phyloP scores from a whole-genome alignment of 1,140 invertebrate genomes.

The Diabrotica virgifera region DNA sequence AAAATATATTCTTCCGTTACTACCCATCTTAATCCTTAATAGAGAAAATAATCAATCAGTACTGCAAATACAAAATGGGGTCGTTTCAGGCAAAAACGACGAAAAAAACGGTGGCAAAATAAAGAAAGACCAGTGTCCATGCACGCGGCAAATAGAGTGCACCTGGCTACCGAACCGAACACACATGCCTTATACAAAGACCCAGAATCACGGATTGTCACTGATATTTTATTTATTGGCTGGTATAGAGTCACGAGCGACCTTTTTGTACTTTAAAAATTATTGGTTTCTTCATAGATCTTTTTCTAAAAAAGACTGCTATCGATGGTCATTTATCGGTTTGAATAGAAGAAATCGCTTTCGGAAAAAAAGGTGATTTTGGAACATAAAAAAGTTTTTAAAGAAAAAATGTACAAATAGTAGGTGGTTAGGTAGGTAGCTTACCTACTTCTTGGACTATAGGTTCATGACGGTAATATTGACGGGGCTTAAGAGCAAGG shows the following conservation, averaged over 20 bases:
- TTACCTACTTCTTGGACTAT: too few species aligned
- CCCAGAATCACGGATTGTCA: constrained; percentile 40
- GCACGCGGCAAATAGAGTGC: constrained; percentile 18
- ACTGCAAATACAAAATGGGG: constrained; percentile 1
- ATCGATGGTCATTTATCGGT: constrained; percentile 19
- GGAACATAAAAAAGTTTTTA: neutral
- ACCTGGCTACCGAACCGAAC: constrained; percentile 34
- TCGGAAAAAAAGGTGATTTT: neutral
- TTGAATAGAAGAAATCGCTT: constrained; percentile 4
- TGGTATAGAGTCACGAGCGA: constrained; percentile 30
- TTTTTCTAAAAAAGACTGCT: constrained; percentile 15
- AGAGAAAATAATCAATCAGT: neutral
- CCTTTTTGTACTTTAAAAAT: constrained; percentile 28
- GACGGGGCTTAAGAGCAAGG: too few species aligned
- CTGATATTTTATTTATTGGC: constrained; percentile 46
- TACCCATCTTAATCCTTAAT: neutral
- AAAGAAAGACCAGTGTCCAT: constrained; percentile 16
- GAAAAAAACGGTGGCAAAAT: neutral
- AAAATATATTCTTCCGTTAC: too few species aligned
- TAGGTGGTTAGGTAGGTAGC: neutral
- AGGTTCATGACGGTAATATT: too few species aligned
- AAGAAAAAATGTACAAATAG: neutral
- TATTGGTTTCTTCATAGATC: constrained; percentile 22
- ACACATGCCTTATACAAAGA: constrained; percentile 36
- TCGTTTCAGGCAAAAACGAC: constrained; percentile 5